Base-by-base conservation (phyloP, 2,113 vertebrate genomes). In the Sylvia atricapilla region DNA sequence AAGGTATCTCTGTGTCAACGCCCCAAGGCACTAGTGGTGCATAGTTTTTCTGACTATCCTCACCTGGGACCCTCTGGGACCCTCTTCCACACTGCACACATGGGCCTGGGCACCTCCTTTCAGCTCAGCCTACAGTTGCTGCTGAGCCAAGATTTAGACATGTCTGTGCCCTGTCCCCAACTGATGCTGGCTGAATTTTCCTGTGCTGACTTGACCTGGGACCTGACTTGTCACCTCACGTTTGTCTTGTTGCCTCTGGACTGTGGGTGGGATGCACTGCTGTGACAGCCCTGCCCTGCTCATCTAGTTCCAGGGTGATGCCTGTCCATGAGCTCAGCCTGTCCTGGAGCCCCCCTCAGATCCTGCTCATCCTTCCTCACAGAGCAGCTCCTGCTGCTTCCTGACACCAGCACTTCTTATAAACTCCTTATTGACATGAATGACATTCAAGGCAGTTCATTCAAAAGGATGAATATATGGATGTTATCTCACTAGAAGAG, bases 271-370 rank as follows among this genome's bases (percentile, higher is more conserved):
- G 15, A 79, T 28, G 27, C 31, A 6, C 21, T 49, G 12, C 27
- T 49, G 44, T 83, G 62, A 47, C 6, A 19, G 37, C 35, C 8
- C 39, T 55, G 18, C 17, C 39, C 39, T 73, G 1, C 37, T 69
- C 0, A 0, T 4, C 16, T 43, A 1, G 4, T 52, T 72, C 15
- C 72, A 59, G 30, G 8, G 16, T 30, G 46, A 15, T 86, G 10
- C 4, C 25, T 55, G 17, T n/a, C 0, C 0, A 9, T 27, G 25
- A 86, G 31, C 30, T 53, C 41, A 1, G 24, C 13, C 37, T 63
- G 31, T 25, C 35, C 43, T 55, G 37, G 13, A 72, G 30, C 33
- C 25, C 23, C 43, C 3, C 8, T 53, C 2, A 4, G 7, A 28
- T 75, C 25, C 23, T n/a, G 4, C 37, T 87, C 2, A 0, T 66